Evolutionary conservation across 2,888 invertebrate genomes (phyloP), one percentile per base, ranked within the genome.

Genomic region (Clunio marinus): DNA sequence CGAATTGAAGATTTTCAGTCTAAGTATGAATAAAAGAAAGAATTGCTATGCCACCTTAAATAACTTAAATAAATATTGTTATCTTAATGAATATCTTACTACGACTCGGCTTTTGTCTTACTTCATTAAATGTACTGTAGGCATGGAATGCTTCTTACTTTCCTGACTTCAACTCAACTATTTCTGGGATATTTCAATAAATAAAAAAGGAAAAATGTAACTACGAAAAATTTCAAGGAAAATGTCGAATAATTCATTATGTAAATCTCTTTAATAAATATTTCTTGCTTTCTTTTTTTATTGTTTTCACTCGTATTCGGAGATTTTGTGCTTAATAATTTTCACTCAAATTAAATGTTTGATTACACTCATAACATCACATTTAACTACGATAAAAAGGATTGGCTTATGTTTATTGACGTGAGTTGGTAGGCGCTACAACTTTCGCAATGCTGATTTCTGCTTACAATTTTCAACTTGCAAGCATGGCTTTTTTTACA

Each of bases 331-430:
- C 46, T 46, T 41, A 25, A 45, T 63, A 66, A 51, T 66, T 25
- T 35, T 66, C 22, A 10, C 32, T 66, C 66, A 55, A 66, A 66
- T 66, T 66, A 66, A 66, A 66, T 66, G 66, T 66, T 66, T 51
- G 35, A 35, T 46, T 35, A 66, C 66, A 35, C 63, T 41, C 8
- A n/a, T 66, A 28, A 66, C 35, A 66, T 66, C 66, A 55, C 51
- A 55, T 25, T 60, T 46, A 66, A 35, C 55, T 27, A 27, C 57
- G 57, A 7, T 13, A n/a, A 57, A 13, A 13, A n/a, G 57, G 57
- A 10, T 27, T 13, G 27, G 51, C 17, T 51, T 17, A 51, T 8
- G 22, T 57, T 27, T 57, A 27, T 57, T 25, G 57, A 27, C 25
- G 57, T 57, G 25, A 57, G 57, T 13, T 3, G 13, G 45, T 51